Percentiles rank a stretch among this genome's conserved stretches.
Evolutionary conservation across 2,888 invertebrate species (phyloP).

Genomic region (Lypha dubia): DNA sequence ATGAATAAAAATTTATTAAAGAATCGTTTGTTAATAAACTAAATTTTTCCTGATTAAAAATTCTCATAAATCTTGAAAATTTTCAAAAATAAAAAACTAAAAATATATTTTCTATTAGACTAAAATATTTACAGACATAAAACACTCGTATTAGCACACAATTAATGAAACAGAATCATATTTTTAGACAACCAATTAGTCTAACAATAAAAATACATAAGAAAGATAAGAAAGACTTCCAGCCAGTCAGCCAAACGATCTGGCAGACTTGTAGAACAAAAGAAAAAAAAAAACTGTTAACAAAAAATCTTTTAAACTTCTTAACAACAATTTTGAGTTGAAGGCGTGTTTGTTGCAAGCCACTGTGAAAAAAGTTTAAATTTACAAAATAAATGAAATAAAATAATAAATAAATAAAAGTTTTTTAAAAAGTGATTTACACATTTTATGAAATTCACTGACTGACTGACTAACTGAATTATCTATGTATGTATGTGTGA

Average conservation of each 20-base stretch:
- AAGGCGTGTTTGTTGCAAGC: slow-evolving; percentile 42
- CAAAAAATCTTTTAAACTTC: slow-evolving; percentile 32
- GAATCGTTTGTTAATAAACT: too few species aligned
- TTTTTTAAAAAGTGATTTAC: slow-evolving; percentile 53
- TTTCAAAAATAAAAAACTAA: background rate
- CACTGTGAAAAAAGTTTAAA: slow-evolving; percentile 16
- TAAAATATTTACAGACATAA: slow-evolving; percentile 25
- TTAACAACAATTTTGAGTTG: slow-evolving; percentile 26
- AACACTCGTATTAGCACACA: slow-evolving; percentile 18
- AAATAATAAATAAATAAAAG: slow-evolving; percentile 28
- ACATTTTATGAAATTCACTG: slow-evolving; percentile 54
- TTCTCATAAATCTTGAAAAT: too few species aligned
- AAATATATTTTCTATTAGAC: background rate
- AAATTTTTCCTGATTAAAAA: too few species aligned
- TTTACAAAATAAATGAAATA: background rate
- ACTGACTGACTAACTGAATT: slow-evolving; percentile 39
- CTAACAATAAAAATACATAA: background rate
- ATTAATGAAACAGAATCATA: slow-evolving; percentile 15
- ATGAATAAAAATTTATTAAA: too few species aligned
- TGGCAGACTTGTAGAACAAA: slow-evolving; percentile 17
- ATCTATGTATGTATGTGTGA: background rate
- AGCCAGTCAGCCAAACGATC: background rate
- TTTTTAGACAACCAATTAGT: slow-evolving; percentile 17
- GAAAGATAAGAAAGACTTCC: background rate
- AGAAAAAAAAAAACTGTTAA: slow-evolving; percentile 13